A percentile compares a stretch with the other conserved stretches of the same genome.
Evolutionary conservation across 1,140 invertebrate genomes (phyloP).

Genomic region (Druon quercuslanigerum): DNA sequence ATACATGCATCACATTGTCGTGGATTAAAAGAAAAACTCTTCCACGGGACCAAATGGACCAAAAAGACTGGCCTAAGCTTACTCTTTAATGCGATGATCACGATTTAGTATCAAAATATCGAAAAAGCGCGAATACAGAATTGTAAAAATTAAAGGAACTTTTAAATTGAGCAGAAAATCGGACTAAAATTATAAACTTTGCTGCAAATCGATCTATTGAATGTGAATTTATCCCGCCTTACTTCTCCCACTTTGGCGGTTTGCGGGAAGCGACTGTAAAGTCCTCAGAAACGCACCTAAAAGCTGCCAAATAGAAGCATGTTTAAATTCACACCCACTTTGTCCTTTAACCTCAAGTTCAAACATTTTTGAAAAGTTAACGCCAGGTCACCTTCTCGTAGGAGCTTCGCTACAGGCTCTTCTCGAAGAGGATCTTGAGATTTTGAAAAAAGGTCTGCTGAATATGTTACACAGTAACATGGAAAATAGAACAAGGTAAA

Average conservation of each 20-base stretch:
- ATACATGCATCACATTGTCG: too few species aligned
- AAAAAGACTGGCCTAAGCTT: too few species aligned
- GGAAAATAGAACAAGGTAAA: not conserved
- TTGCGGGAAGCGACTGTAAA: constrained; percentile 1
- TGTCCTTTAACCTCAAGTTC: not conserved
- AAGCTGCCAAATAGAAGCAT: not conserved
- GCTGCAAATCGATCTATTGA: not conserved
- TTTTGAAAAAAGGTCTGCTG: not conserved
- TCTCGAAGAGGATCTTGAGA: not conserved
- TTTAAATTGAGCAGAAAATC: not conserved
- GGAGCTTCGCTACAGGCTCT: not conserved
- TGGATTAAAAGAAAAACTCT: too few species aligned
- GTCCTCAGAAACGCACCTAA: not conserved
- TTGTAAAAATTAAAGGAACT: not conserved
- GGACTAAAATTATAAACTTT: not conserved
- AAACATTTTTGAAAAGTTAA: not conserved
- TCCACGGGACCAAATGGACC: too few species aligned
- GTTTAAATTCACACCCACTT: not conserved
- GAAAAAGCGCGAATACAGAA: not conserved
- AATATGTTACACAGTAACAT: constrained; percentile 4
- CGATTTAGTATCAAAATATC: too few species aligned
- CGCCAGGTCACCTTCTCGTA: not conserved
- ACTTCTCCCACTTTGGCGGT: not conserved
- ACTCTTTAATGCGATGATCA: too few species aligned
- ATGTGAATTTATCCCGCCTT: constrained; percentile 6